Conservation (phyloP, 2,113 vertebrate species). For the Amblyornis subalaris region DNA sequence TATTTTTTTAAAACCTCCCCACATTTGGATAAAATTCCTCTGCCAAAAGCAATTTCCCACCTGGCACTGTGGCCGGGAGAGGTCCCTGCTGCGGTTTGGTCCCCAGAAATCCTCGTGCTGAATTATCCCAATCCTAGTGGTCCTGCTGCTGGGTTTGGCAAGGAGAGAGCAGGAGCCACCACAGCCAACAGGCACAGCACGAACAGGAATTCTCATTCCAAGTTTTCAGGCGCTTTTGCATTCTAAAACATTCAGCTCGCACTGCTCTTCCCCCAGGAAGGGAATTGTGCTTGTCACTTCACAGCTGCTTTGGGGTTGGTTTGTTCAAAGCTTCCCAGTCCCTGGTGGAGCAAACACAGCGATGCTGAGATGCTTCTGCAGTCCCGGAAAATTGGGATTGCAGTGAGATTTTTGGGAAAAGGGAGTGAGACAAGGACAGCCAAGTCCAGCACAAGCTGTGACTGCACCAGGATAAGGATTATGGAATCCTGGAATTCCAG, state of each 20-base stretch:
- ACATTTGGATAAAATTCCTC: not conserved
- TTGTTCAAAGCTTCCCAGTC: not conserved
- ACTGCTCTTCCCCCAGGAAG: not conserved
- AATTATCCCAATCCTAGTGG: not conserved
- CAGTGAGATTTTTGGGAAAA: not conserved
- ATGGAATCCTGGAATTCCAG: not conserved
- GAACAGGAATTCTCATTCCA: not conserved
- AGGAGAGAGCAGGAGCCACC: not conserved
- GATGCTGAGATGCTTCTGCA: not conserved
- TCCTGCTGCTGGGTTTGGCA: not conserved
- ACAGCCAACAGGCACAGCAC: not conserved
- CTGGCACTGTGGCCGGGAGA: not conserved
- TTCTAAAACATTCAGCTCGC: not conserved
- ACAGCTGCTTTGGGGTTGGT: not conserved
- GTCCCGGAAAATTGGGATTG: rapidly evolving
- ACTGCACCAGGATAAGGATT: not conserved
- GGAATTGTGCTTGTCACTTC: not conserved
- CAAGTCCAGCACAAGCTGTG: not conserved
- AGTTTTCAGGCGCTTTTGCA: not conserved
- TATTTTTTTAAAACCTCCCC: rapidly evolving
- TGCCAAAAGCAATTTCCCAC: not conserved
- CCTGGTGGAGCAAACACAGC: not conserved
- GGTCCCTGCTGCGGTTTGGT: not conserved
- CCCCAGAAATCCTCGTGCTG: not conserved
- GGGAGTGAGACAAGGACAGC: not conserved